Base-by-base conservation (phyloP, 2,888 invertebrate species). In the Cremastinae sp. region DNA sequence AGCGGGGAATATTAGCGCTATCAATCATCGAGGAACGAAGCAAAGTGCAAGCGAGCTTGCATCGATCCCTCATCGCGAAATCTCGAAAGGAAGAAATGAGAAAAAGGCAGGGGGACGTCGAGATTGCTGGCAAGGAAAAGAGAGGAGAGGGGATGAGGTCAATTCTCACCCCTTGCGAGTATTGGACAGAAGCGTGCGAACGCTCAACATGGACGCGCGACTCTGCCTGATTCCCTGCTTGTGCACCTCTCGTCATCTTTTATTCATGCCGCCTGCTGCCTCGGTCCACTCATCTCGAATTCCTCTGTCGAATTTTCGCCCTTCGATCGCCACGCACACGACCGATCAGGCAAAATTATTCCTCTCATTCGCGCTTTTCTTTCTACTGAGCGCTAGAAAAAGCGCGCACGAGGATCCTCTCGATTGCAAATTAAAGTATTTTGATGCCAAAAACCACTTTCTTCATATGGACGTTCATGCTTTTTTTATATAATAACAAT, bases 1-100 rank as follows among this genome's bases (percentile, higher is more conserved):
- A 72, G 56, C 66, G 62, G 69, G 75, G 61, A 78, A 87, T 89
- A 89, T 89, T 89, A 89, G 87, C 79, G 85, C 88, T 85, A 89
- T 89, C 89, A 85, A 89, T 89, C 89, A 89, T 86, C 81, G 75
- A 79, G 75, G 59, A 74, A 53, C 61, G 71, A 71, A 20, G 36
- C 16, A 54, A 16, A 22, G 20, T 53, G 20, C 38, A 34, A n/a
- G 36, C 28, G 28, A 10, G 34, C 56, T 10, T 36, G 53, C 10
- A 20, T 34, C 16, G 16, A 8, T 58, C n/a, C 68, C 72, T 54
- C 64, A 62, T 75, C 65, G 61, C 51, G 38, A 45, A 68, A 76
- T 73, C 58, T 53, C 47, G 64, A 64, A 64, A 72, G 62, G 72
- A 64, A 64, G 43, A 68, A 62, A 54, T 36, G 28, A 59, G 59